Conservation (phyloP, 2,888 invertebrate genomes). For the Prenolepis imparis region DNA sequence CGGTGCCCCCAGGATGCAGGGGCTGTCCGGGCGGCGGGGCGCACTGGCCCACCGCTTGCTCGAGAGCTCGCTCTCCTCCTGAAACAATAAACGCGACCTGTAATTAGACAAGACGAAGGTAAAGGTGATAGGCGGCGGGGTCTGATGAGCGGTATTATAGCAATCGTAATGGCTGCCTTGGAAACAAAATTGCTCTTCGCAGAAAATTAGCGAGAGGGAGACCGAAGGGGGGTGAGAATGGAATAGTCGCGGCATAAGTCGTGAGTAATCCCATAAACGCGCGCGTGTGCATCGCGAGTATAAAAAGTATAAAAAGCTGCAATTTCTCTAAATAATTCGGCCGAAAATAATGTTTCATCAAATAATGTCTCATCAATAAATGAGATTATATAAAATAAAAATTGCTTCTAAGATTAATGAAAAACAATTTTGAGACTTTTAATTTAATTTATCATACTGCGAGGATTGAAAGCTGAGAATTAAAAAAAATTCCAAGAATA, state of each 20-base stretch:
- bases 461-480: not conserved
- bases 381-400: not conserved
- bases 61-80: constrained; percentile 91
- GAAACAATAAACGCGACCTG: constrained; percentile 85
- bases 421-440: not conserved
- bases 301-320: not conserved
- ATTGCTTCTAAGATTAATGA: not conserved
- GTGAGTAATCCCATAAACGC: not conserved
- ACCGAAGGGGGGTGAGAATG: not conserved
- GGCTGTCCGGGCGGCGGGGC: constrained; percentile 89
- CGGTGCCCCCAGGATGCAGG: constrained; percentile 85
- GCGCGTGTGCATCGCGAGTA: not conserved
- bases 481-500: not conserved
- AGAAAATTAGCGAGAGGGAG: constrained; percentile 68
- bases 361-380: not conserved
- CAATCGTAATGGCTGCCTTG: constrained; percentile 74
- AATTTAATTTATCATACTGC: not conserved
- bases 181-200: constrained; percentile 72
- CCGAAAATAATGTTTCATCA: not conserved
- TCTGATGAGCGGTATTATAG: constrained; percentile 75
- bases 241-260: constrained; percentile 25
- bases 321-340: not conserved
- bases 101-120: constrained; percentile 77
- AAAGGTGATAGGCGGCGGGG: constrained; percentile 74
- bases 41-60: constrained; percentile 90